A percentile compares a stretch with the other conserved stretches of the same genome.
Evolutionary conservation across 2,797 vertebrate species (phyloP).

Genomic region (Hirundo rustica): DNA sequence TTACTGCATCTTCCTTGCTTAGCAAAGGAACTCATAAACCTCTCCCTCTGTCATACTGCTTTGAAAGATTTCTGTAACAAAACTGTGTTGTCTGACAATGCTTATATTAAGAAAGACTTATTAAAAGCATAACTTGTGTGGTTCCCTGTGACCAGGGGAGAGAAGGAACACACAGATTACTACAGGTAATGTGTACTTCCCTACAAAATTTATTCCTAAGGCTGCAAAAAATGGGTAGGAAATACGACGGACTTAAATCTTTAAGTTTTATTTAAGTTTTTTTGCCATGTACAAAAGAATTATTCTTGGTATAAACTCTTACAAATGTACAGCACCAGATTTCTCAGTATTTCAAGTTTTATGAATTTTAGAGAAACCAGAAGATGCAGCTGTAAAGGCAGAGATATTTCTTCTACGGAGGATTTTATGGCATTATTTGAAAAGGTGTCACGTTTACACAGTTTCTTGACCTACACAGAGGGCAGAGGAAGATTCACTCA

Average conservation of each 20-base stretch:
- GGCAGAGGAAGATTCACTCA: neutral
- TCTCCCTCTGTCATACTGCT: neutral
- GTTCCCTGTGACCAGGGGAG: neutral
- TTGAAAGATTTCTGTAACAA: neutral
- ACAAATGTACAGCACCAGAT: neutral
- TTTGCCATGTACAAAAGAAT: neutral
- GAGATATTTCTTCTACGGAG: neutral
- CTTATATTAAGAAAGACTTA: neutral
- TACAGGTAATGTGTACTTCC: neutral
- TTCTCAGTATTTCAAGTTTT: neutral
- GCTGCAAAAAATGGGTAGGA: neutral
- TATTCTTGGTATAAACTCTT: neutral
- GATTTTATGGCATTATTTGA: slow-evolving; percentile 4
- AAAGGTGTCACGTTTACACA: neutral
- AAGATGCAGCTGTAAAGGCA: neutral
- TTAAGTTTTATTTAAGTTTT: neutral
- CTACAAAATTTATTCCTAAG: neutral
- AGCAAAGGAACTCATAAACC: slow-evolving; percentile 44
- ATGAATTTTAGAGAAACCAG: neutral
- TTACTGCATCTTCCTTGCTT: slow-evolving; percentile 56
- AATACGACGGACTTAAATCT: neutral
- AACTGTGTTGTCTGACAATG: neutral
- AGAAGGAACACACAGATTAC: neutral
- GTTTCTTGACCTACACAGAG: slow-evolving; percentile 19
- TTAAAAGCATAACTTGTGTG: neutral